These are phyloP conservation scores for Phoxinus dragarum DNA, from an alignment of 2,797 vertebrate genomes.

Conservation along the genomic window DNA sequence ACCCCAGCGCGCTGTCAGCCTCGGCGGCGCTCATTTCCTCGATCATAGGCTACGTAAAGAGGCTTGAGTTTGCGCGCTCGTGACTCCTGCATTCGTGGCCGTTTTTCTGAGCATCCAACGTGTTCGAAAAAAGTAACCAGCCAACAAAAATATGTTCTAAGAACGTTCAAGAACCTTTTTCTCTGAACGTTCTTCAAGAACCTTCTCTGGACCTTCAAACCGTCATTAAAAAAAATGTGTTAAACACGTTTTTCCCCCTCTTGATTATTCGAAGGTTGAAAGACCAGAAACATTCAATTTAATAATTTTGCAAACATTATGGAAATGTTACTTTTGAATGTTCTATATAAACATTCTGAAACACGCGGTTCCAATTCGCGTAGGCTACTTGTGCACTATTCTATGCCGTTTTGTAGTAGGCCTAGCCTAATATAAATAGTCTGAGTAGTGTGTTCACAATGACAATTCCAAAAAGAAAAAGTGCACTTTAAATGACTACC, in stretches of 20 bases:
- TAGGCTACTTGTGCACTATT: too few species aligned
- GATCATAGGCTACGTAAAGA: constrained; percentile 27
- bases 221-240: neutral
- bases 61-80: constrained; percentile 35
- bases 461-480: too few species aligned
- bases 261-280: neutral
- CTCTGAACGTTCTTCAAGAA: too few species aligned
- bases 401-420: too few species aligned
- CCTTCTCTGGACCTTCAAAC: neutral
- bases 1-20: constrained; percentile 66
- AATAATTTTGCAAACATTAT: neutral
- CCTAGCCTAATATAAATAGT: too few species aligned
- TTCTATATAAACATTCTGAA: neutral
- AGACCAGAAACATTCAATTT: neutral
- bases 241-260: neutral
- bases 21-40: constrained; percentile 35
- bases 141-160: neutral
- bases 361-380: too few species aligned
- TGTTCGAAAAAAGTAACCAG: neutral
- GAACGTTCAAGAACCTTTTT: neutral
- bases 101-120: constrained; percentile 7
- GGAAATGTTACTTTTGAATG: neutral
- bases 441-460: too few species aligned
- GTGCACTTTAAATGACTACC: too few species aligned
- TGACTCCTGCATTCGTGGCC: constrained; percentile 37